A percentile compares a stretch with the other conserved stretches of the same genome.
Conservation (phyloP, 2,888 invertebrate species). For the Mythimna pallens region DNA sequence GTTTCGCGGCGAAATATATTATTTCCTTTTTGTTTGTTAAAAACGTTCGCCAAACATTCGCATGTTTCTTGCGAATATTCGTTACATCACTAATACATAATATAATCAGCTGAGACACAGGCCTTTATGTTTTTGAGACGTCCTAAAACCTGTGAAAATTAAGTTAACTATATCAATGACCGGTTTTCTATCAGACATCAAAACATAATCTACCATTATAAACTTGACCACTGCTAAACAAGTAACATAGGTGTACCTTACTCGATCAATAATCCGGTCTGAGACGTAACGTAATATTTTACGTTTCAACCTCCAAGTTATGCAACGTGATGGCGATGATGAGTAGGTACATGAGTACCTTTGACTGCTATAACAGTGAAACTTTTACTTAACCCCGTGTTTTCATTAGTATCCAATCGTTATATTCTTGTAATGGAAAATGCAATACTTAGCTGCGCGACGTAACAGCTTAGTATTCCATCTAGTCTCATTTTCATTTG, state of each 20-base stretch:
- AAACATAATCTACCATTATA: slow-evolving; percentile 1
- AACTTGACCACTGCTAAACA: slow-evolving; percentile 41
- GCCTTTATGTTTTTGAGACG: too few species aligned
- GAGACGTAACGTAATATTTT: slow-evolving; percentile 29
- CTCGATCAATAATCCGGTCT: slow-evolving; percentile 33
- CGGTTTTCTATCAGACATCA: neutral
- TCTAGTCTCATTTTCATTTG: neutral
- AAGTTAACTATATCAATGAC: neutral
- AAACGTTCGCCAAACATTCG: too few species aligned
- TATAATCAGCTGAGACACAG: too few species aligned
- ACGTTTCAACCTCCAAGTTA: slow-evolving; percentile 39
- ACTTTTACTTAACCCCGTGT: slow-evolving; percentile 33
- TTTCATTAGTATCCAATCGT: slow-evolving; percentile 4
- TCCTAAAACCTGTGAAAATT: neutral
- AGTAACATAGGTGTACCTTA: neutral
- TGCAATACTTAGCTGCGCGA: neutral
- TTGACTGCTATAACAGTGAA: slow-evolving; percentile 54
- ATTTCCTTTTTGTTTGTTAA: too few species aligned
- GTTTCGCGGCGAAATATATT: too few species aligned
- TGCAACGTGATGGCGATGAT: slow-evolving; percentile 24
- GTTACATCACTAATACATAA: too few species aligned
- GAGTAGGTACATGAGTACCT: neutral
- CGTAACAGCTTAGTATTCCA: neutral
- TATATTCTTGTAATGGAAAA: slow-evolving; percentile 3
- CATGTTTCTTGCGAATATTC: too few species aligned